Evolutionary conservation across 2,113 vertebrate species (phyloP).

Genomic region (Falcunculus frontatus): DNA sequence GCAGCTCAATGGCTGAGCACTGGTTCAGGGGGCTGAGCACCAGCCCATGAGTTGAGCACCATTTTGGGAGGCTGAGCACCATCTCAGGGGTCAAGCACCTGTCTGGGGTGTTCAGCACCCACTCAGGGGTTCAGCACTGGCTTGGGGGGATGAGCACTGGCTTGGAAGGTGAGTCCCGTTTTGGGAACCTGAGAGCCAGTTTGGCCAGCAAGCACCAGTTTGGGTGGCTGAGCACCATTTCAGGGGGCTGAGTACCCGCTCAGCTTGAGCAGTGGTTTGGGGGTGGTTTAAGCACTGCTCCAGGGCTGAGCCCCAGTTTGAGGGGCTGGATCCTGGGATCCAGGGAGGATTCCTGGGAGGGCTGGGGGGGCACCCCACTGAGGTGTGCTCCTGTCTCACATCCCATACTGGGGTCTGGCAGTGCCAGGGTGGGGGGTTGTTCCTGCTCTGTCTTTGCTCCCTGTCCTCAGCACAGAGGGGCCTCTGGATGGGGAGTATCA

Average conservation of each 20-base stretch:
- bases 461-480: background rate
- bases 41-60: background rate
- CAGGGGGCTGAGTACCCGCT: background rate
- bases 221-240: background rate
- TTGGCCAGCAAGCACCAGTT: background rate
- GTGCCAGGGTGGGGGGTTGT: fast-evolving
- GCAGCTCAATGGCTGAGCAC: background rate
- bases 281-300: fast-evolving
- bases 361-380: background rate
- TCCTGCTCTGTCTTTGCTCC: background rate
- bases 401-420: fast-evolving
- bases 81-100: background rate
- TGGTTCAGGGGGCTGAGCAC: background rate
- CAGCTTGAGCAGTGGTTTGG: background rate
- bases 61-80: background rate
- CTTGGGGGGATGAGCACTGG: background rate
- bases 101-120: background rate
- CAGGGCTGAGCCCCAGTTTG: background rate
- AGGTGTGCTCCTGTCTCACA: background rate
- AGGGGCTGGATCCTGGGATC: background rate
- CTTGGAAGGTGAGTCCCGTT: too few relatives aligned
- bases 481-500: background rate
- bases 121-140: background rate
- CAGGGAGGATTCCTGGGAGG: too few relatives aligned
- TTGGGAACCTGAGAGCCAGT: background rate